Conservation (phyloP, 2,797 vertebrate species). For the Simalia tracyae region DNA sequence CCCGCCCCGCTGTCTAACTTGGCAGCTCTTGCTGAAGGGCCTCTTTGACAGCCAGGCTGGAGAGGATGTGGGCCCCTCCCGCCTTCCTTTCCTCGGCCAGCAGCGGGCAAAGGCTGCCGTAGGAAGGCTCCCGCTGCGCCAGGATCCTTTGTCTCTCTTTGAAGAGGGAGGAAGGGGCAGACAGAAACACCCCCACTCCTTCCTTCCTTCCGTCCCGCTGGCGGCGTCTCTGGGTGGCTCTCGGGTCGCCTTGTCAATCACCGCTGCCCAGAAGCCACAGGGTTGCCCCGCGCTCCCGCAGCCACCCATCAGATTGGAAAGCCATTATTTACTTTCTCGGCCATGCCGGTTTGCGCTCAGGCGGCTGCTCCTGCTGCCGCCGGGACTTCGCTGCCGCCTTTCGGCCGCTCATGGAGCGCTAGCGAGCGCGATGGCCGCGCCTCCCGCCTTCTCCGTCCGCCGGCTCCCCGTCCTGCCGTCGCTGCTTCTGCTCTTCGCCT, state of each 20-base stretch:
- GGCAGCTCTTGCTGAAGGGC: not conserved
- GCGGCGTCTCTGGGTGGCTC: slow-evolving; percentile 3
- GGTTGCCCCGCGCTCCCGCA: slow-evolving; percentile 20
- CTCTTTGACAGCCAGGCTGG: not conserved
- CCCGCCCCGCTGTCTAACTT: not conserved
- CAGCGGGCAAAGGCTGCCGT: not conserved
- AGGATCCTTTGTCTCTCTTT: not conserved
- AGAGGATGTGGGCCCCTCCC: not conserved
- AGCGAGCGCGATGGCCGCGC: slow-evolving; percentile 63
- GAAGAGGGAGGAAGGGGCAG: not conserved
- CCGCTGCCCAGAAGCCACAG: slow-evolving; percentile 9
- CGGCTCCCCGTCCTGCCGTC: slow-evolving; percentile 12
- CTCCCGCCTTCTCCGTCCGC: slow-evolving; percentile 38
- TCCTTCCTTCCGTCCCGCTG: not conserved
- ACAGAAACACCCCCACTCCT: not conserved
- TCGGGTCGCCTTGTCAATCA: slow-evolving; percentile 46
- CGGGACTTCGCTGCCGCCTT: slow-evolving; percentile 28
- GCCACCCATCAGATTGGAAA: slow-evolving; percentile 66
- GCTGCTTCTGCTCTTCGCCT: slow-evolving; percentile 41
- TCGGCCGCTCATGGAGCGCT: slow-evolving; percentile 30
- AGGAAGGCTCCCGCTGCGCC: not conserved
- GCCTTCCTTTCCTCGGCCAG: not conserved
- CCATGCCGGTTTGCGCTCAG: slow-evolving; percentile 64
- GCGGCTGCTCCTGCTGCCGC: slow-evolving; percentile 53
- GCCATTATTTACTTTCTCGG: slow-evolving; percentile 69